A percentile compares a stretch with the other conserved stretches of the same genome.
These are phyloP conservation scores for Echinarachnius parma DNA, from an alignment of 53 echinoderm and acorn worm species.

Conservation along the genomic window DNA sequence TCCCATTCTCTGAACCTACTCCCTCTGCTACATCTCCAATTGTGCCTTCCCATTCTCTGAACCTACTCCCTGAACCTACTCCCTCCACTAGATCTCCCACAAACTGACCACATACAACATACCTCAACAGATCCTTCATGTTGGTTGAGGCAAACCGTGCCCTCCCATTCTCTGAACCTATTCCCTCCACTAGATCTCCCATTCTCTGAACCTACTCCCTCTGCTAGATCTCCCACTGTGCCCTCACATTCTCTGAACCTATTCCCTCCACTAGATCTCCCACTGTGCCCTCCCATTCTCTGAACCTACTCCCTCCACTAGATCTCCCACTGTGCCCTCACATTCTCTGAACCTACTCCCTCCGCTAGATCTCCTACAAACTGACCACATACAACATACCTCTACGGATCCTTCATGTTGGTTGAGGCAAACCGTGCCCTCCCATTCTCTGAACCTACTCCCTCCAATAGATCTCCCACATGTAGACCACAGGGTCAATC, in stretches of 20 bases:
- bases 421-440: constrained; percentile 84
- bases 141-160: constrained; percentile 75
- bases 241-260: constrained; percentile 91
- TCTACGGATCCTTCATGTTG: constrained; percentile 26
- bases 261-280: constrained; percentile 84
- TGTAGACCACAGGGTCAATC: constrained; percentile 89
- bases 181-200: constrained; percentile 96
- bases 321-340: constrained; percentile 93
- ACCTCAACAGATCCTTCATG: constrained; percentile 32
- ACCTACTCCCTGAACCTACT: constrained; percentile 85
- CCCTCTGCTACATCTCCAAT: constrained; percentile 86
- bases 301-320: constrained; percentile 78
- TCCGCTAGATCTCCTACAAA: constrained; percentile 88
- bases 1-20: constrained; percentile 88
- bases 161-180: constrained; percentile 88
- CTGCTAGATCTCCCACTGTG: constrained; percentile 85
- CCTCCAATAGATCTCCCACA: constrained; percentile 94
- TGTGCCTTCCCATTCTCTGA: too few relatives aligned
- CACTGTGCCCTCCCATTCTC: constrained; percentile 95
- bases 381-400: constrained; percentile 67
- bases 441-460: constrained; percentile 83
- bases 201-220: constrained; percentile 80
- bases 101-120: too few relatives aligned
- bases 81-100: constrained; percentile 90
- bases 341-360: constrained; percentile 83